phyloP scores from a whole-genome alignment of 2,888 invertebrate genomes.

The Macrosiphum euphorbiae region DNA sequence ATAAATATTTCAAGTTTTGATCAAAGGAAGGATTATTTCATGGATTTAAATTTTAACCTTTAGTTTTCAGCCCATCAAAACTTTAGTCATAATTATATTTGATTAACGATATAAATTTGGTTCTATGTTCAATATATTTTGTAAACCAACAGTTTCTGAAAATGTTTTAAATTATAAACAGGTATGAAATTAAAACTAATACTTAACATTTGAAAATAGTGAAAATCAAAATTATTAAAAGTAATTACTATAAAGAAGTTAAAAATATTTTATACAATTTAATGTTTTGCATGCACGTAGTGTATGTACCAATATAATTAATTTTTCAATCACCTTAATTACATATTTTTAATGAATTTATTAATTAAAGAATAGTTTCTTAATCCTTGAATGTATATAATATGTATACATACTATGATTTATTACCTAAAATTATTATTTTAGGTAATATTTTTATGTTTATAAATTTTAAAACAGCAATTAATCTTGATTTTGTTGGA shows the following conservation, averaged over 20 bases:
- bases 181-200: background rate
- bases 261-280: background rate
- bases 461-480: background rate
- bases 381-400: background rate
- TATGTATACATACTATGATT: background rate
- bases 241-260: background rate
- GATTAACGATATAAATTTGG: background rate
- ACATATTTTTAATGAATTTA: background rate
- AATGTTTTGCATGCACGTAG: background rate
- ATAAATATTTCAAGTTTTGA: background rate
- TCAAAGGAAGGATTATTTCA: background rate
- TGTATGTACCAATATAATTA: background rate
- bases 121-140: background rate
- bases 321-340: background rate
- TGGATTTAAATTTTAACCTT: background rate
- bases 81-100: background rate
- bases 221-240: background rate
- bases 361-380: background rate
- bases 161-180: background rate
- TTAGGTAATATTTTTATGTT: background rate
- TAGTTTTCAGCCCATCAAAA: background rate
- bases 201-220: background rate
- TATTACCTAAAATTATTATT: background rate
- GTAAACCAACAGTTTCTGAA: background rate
- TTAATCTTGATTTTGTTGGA: background rate